These are phyloP conservation scores for Eumeta japonica DNA, from an alignment of 1,140 invertebrate genomes.

Conservation along the genomic window DNA sequence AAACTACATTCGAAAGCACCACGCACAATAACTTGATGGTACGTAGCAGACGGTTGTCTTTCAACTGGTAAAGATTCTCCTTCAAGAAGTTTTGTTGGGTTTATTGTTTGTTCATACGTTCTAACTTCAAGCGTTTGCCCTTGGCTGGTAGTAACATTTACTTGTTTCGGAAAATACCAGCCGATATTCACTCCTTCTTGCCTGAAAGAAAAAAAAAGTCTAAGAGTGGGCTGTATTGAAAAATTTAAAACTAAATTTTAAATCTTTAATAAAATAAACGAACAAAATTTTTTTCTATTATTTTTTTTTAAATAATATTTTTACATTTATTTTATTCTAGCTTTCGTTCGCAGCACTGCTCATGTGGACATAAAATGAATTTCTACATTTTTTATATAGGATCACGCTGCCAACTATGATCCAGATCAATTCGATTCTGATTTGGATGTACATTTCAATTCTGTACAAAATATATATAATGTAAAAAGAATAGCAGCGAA, in stretches of 20 bases:
- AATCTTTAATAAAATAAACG: not conserved
- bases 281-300: not conserved
- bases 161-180: constrained; percentile 63
- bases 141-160: constrained; percentile 57
- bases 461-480: no score
- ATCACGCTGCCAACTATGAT: no score
- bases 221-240: not conserved
- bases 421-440: no score
- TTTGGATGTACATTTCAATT: no score
- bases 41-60: constrained; percentile 67
- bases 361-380: no score
- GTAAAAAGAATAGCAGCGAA: no score
- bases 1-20: constrained; percentile 66
- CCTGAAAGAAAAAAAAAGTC: no score
- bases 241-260: not conserved
- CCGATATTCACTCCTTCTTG: constrained; percentile 70
- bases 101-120: constrained; percentile 61
- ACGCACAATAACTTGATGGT: constrained; percentile 58
- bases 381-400: no score
- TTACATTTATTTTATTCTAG: no score
- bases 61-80: constrained; percentile 31
- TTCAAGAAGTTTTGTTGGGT: constrained; percentile 31
- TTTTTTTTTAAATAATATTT: not conserved
- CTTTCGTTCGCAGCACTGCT: no score
- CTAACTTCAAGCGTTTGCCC: constrained; percentile 59